A percentile compares a stretch with the other conserved stretches of the same genome.
These are phyloP conservation scores for Struthidea cinerea DNA, from an alignment of 2,113 vertebrate species.

Conservation along the genomic window DNA sequence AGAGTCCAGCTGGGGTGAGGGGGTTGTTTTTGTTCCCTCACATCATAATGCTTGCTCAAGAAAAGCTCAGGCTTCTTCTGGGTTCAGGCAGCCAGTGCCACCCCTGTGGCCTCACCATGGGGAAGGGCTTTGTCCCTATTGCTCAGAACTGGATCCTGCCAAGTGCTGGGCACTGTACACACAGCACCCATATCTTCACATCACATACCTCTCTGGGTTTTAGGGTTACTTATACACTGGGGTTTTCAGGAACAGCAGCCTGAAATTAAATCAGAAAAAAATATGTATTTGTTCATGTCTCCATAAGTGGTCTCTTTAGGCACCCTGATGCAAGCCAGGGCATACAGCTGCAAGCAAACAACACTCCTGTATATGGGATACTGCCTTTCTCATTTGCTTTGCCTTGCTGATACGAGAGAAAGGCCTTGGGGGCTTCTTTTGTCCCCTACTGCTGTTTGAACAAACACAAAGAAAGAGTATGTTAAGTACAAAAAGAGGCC, in stretches of 20 bases:
- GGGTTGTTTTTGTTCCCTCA: neutral
- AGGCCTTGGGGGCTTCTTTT: neutral
- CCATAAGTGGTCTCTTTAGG: neutral
- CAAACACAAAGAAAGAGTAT: neutral
- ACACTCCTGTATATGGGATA: neutral
- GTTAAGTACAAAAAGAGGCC: neutral
- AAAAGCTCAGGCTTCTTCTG: neutral
- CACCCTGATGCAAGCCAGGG: neutral
- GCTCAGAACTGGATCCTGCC: neutral
- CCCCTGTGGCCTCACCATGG: neutral
- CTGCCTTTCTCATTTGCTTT: neutral
- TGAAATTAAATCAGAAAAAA: neutral
- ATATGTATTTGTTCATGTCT: neutral
- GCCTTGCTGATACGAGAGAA: neutral
- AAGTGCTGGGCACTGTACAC: neutral
- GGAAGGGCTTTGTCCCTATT: neutral
- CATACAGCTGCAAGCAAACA: neutral
- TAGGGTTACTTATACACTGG: neutral
- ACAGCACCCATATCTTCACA: neutral
- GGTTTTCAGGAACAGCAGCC: neutral
- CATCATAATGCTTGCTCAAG: neutral
- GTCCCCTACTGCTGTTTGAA: neutral
- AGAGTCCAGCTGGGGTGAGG: neutral
- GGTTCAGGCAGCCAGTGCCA: fast-evolving
- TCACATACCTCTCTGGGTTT: neutral